phyloP scores from a whole-genome alignment of 2,888 invertebrate genomes.

The Teleogryllus oceanicus region DNA sequence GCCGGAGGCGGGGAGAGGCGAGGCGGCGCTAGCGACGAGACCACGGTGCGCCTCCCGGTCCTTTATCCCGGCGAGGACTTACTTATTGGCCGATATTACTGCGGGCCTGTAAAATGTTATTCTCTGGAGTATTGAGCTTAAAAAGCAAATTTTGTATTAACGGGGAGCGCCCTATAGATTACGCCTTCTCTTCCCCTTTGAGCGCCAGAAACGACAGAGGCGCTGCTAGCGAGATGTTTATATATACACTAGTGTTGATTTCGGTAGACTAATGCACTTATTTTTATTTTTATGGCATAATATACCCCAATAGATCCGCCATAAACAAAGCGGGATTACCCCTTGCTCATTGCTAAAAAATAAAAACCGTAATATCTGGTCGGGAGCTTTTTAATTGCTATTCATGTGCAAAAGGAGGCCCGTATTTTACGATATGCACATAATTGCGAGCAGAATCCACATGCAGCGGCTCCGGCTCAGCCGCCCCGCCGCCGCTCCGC shows the following conservation, averaged over 20 bases:
- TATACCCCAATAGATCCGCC: constrained; percentile 37
- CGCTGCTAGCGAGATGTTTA: constrained; percentile 25
- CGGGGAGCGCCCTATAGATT: constrained; percentile 32
- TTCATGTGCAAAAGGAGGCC: constrained; percentile 35
- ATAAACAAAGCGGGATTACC: constrained; percentile 37
- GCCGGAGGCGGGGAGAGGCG: not conserved
- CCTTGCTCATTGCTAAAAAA: constrained; percentile 33
- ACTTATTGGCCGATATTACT: constrained; percentile 33
- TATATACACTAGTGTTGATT: constrained; percentile 36
- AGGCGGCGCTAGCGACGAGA: not conserved
- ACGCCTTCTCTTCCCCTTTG: constrained; percentile 19
- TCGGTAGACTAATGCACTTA: constrained; percentile 34
- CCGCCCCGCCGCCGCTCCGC: not conserved
- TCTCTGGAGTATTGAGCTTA: constrained; percentile 34
- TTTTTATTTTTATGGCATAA: constrained; percentile 38
- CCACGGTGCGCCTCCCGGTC: not conserved
- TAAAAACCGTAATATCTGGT: constrained; percentile 33
- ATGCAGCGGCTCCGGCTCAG: not conserved
- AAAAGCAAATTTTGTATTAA: constrained; percentile 34
- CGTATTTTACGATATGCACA: constrained; percentile 36
- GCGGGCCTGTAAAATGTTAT: constrained; percentile 34
- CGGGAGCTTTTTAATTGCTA: constrained; percentile 34
- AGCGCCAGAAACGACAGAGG: constrained; percentile 22
- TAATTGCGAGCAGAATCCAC: constrained; percentile 33
- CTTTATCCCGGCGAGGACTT: constrained; percentile 24